Base-by-base conservation (phyloP, 2,113 vertebrate genomes). In the Sprattus sprattus region DNA sequence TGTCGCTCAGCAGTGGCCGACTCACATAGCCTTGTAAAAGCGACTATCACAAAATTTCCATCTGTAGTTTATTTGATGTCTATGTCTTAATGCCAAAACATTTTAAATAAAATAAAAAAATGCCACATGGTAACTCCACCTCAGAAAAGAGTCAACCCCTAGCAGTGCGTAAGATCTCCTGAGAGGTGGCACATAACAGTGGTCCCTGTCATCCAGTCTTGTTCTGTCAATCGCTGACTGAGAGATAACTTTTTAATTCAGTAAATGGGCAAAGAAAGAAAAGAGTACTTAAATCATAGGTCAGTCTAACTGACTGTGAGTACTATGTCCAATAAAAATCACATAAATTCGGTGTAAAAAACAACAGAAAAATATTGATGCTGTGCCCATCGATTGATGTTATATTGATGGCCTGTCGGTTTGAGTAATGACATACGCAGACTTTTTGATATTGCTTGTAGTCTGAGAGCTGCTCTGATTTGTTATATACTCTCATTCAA, bases 261-360 rank as follows among this genome's bases (percentile, higher is more conserved):
- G 28, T 32, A 32, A 39, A 78, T 78, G 71, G 71, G 71, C 71
- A 39, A 11, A 44, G 28, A 11, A 13, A 32, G 28, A 78, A 32
- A 44, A 39, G n/a, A 6, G 28, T 13, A 1, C 15, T 15, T 78
- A 78, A 78, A 78, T 78, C 71, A 78, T 39, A 78, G 71, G 15
- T 78, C 71, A 78, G 39, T 78, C 32, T 18, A 78, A 78, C 71
- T 78, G 32, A 78, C 71, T 39, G 71, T 44, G 15, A 39, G 71
- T 78, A 78, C 28, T 44, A 44, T 78, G 28, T 78, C 71, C 71
- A 78, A 78, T 78, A 78, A 78, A 28, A 71, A 78, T 78, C 71
- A 78, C 71, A 78, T 78, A 78, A 78, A 78, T 78, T 78, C 71
- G 16, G 71, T 78, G 71, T 32, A 78, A 78, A 32, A 78, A 78